These are phyloP conservation scores for Setipinna tenuifilis DNA, from an alignment of 2,797 vertebrate species.

Conservation along the genomic window DNA sequence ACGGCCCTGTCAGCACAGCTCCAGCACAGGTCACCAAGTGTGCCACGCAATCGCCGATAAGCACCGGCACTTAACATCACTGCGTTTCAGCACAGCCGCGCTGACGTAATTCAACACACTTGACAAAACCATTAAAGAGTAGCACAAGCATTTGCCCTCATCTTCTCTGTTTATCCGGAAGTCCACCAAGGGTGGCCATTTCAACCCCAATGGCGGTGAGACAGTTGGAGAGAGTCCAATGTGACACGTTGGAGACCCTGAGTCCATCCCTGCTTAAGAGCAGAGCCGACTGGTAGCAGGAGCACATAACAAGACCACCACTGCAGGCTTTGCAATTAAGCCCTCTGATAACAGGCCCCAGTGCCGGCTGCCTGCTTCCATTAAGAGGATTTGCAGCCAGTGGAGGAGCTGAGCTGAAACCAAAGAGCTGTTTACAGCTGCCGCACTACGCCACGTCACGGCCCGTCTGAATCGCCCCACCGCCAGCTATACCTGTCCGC, in stretches of 20 bases:
- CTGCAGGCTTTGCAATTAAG: background rate
- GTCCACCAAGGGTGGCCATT: no score
- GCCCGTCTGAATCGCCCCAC: no score
- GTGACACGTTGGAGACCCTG: constrained; percentile 57
- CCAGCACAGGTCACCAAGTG: constrained; percentile 63
- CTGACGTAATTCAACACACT: constrained; percentile 70
- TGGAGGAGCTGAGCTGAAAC: no score
- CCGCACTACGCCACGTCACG: no score
- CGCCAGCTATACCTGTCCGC: constrained; percentile 10
- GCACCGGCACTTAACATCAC: constrained; percentile 52
- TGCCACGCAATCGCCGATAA: constrained; percentile 42
- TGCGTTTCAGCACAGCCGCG: constrained; percentile 36
- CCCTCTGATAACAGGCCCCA: background rate
- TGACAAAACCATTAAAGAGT: constrained; percentile 71
- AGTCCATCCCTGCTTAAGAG: constrained; percentile 57
- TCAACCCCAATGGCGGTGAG: constrained; percentile 13
- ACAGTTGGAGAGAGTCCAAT: constrained; percentile 61
- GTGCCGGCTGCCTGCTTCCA: no score
- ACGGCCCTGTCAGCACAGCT: constrained; percentile 65
- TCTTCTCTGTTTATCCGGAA: no score
- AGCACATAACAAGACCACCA: constrained; percentile 29
- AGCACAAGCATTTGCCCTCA: background rate
- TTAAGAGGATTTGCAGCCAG: no score
- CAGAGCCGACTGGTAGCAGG: constrained; percentile 52
- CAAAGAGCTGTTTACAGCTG: no score